A percentile compares a stretch with the other conserved stretches of the same genome.
These are phyloP conservation scores for Gadus chalcogrammus DNA, from an alignment of 2,113 vertebrate genomes.

Conservation along the genomic window DNA sequence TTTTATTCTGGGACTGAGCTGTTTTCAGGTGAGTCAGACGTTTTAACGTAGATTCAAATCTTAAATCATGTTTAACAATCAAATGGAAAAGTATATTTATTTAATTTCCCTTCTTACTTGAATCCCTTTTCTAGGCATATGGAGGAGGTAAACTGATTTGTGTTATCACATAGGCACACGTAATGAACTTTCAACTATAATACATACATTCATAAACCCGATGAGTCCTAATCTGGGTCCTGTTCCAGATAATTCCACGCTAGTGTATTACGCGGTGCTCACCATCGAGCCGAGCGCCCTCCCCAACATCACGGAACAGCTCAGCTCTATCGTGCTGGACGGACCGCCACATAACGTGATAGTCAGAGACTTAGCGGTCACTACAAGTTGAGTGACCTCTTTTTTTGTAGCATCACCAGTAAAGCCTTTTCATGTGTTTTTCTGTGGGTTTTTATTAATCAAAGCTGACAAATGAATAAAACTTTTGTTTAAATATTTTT, in stretches of 20 bases:
- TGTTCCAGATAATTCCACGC: constrained; percentile 41
- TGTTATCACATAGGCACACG: no score
- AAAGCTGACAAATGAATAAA: no score
- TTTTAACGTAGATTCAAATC: no score
- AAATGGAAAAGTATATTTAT: no score
- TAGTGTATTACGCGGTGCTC: constrained; percentile 48
- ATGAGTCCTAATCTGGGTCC: no score
- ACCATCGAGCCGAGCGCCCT: constrained; percentile 15
- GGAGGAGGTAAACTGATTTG: constrained; percentile 36
- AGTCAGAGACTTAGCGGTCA: not conserved
- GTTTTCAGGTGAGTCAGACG: constrained; percentile 34
- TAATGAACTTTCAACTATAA: no score
- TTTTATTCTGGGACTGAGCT: constrained; percentile 15
- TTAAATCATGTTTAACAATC: no score
- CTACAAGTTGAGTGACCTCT: constrained; percentile 53
- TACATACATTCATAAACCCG: no score
- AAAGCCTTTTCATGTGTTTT: no score
- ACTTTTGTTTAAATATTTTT: no score
- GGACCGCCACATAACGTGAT: rapidly evolving
- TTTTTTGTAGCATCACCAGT: not conserved
- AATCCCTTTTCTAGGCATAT: constrained; percentile 34
- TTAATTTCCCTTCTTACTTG: not conserved
- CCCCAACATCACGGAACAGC: rapidly evolving
- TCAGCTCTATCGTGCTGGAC: rapidly evolving
- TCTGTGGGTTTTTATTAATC: no score